Percentiles rank a stretch among this genome's conserved stretches.
Evolutionary conservation across 2,888 invertebrate genomes (phyloP).

Genomic region (Resseliella maxima): DNA sequence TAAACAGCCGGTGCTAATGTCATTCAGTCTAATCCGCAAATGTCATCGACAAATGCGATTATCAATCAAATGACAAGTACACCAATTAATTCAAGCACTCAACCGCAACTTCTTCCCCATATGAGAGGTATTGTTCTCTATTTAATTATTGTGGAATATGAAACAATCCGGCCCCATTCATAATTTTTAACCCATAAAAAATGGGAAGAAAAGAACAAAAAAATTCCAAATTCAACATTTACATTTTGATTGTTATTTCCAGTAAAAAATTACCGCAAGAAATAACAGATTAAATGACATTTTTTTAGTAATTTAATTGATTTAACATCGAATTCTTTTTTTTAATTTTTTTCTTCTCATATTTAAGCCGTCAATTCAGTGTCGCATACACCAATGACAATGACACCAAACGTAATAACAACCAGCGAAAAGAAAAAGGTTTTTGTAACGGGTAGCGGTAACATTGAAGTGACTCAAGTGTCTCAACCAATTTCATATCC

Average conservation of each 20-base stretch:
- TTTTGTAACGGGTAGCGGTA: constrained; percentile 54
- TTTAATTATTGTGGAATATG: background rate
- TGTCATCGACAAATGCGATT: constrained; percentile 57
- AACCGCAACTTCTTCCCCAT: constrained; percentile 55
- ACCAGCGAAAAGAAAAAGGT: constrained; percentile 55
- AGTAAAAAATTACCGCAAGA: too few relatives aligned
- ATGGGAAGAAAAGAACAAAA: background rate
- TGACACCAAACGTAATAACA: constrained; percentile 31
- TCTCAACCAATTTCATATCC: constrained; percentile 59
- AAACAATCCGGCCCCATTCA: constrained; percentile 47
- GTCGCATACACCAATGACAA: background rate
- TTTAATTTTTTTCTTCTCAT: background rate
- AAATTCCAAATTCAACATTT: constrained; percentile 57
- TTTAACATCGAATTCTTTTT: background rate
- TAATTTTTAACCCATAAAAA: background rate
- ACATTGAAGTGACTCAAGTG: constrained; percentile 61
- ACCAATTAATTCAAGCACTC: constrained; percentile 56
- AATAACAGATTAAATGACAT: background rate
- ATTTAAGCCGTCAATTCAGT: background rate
- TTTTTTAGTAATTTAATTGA: background rate
- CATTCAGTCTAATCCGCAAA: constrained; percentile 57
- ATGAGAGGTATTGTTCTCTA: background rate
- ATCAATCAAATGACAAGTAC: constrained; percentile 57
- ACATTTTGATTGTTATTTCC: constrained; percentile 63
- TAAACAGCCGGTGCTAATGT: constrained; percentile 57